These are phyloP conservation scores for Heteromyza rotundicornis DNA, from an alignment of 2,888 invertebrate species.

Conservation along the genomic window DNA sequence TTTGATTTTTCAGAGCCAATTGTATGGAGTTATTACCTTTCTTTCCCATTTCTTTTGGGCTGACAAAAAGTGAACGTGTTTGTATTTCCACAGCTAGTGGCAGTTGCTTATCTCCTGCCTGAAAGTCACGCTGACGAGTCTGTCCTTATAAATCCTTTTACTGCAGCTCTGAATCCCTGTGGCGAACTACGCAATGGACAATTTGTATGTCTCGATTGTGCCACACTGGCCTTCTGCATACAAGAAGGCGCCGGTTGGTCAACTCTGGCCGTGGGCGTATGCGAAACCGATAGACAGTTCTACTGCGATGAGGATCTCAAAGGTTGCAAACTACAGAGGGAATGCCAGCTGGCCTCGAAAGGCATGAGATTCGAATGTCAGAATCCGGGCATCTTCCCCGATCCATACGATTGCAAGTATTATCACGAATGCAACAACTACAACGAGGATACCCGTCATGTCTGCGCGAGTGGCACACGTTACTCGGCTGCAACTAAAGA, in stretches of 20 bases:
- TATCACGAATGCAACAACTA: slow-evolving; percentile 50
- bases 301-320: slow-evolving; percentile 43
- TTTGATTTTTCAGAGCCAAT: too few relatives aligned
- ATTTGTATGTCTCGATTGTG: slow-evolving; percentile 47
- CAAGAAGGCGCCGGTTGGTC: slow-evolving; percentile 37
- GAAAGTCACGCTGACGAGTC: too few relatives aligned
- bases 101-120: too few relatives aligned
- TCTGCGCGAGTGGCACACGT: slow-evolving; percentile 43
- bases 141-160: background rate
- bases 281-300: slow-evolving; percentile 39
- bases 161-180: slow-evolving; percentile 42
- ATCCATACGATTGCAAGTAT: slow-evolving; percentile 56
- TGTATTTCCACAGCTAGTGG: too few relatives aligned
- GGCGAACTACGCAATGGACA: slow-evolving; percentile 40
- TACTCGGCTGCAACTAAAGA: slow-evolving; percentile 41
- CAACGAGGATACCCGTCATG: slow-evolving; percentile 37
- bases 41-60: too few relatives aligned
- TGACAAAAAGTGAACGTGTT: too few relatives aligned
- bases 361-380: slow-evolving; percentile 48
- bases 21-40: too few relatives aligned
- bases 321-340: slow-evolving; percentile 43
- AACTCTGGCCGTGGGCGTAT: slow-evolving; percentile 37
- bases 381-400: slow-evolving; percentile 46
- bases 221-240: slow-evolving; percentile 42
- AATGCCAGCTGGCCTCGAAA: slow-evolving; percentile 39